Base-by-base conservation (phyloP, 23 tunicate species). In the Trididemnum nubilum region DNA sequence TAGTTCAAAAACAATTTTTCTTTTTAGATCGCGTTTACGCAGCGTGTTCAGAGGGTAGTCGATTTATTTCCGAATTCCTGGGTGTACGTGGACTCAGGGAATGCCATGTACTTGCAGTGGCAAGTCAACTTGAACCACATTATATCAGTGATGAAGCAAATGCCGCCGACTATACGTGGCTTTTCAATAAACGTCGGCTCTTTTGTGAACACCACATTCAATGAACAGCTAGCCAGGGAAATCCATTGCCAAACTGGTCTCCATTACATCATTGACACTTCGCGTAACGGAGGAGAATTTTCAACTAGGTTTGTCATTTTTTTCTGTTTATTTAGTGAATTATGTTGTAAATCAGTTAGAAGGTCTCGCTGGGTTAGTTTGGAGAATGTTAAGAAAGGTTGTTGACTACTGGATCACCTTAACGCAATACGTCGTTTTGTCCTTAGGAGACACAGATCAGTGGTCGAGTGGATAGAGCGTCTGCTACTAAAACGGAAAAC, bases 41-140 rank as follows among this genome's bases (percentile, higher is more conserved):
- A 83, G 38, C 76, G 99, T 22, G 95, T 95, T 49, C 80, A 82
- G 39, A 77, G 72, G 28, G 95, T 77, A 5, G 82, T 82, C 2
- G 58, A 72, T 18, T 36, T 74, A 38, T 94, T 94, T 71, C 91
- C 88, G 33, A 81, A 78, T n/a, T 79, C 96, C 27, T 96, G 99
- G 99, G 84, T 90, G 0, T 96, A 96, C 77, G 99, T 96, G 31
- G 99, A 96, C 77, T 92, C 96, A 9, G 99, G 99, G 32, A 96
- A 96, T 82, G 99, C 99, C 29, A 87, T 96, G 92, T 96, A 96
- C 69, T 80, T 96, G 64, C 99, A 96, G 54, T 96, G 99, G 99
- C 80, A 89, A 30, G 96, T 90, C 70, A 96, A 96, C 81, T 39
- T 96, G 51, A 83, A 96, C 22, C 96, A 96, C 61, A 86, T 96